These are phyloP conservation scores for Rhabdornis inornatus DNA, from an alignment of 2,113 vertebrate genomes.

Conservation along the genomic window DNA sequence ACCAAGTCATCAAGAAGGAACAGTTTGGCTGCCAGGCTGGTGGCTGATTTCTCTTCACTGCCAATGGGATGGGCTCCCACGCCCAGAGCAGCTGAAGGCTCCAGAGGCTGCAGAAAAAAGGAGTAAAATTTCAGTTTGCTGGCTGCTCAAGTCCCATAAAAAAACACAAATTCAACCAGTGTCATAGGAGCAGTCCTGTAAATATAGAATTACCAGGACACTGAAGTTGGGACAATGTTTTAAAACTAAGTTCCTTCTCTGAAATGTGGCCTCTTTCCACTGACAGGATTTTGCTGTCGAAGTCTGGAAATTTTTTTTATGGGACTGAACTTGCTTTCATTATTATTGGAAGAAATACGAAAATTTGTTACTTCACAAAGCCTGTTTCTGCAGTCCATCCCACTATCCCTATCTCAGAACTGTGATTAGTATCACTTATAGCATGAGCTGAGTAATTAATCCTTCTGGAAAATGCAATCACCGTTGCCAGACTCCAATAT, in stretches of 20 bases:
- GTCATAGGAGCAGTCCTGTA: not conserved
- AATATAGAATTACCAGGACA: not conserved
- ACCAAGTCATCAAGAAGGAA: slow-evolving; percentile 76
- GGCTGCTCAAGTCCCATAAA: not conserved
- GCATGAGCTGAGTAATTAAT: not conserved
- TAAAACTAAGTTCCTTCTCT: not conserved
- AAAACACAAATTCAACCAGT: not conserved
- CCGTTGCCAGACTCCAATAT: not conserved
- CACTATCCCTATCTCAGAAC: not conserved
- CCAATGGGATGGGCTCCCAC: not conserved
- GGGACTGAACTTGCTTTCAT: not conserved
- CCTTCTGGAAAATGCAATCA: not conserved
- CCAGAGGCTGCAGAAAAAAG: slow-evolving; percentile 54
- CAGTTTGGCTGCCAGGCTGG: slow-evolving; percentile 70
- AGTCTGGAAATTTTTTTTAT: not conserved
- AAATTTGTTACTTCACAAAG: not conserved
- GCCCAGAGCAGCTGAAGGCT: not conserved
- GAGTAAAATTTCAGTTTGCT: not conserved
- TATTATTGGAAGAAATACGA: not conserved
- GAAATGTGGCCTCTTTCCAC: not conserved
- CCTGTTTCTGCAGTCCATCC: not conserved
- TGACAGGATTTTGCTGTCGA: not conserved
- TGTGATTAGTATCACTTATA: not conserved
- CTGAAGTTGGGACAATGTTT: not conserved
- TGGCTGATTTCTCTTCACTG: slow-evolving; percentile 66